Percentiles rank a stretch among this genome's conserved stretches.
Evolutionary conservation across 1,140 invertebrate species (phyloP).

Genomic region (Cydia pomonella): DNA sequence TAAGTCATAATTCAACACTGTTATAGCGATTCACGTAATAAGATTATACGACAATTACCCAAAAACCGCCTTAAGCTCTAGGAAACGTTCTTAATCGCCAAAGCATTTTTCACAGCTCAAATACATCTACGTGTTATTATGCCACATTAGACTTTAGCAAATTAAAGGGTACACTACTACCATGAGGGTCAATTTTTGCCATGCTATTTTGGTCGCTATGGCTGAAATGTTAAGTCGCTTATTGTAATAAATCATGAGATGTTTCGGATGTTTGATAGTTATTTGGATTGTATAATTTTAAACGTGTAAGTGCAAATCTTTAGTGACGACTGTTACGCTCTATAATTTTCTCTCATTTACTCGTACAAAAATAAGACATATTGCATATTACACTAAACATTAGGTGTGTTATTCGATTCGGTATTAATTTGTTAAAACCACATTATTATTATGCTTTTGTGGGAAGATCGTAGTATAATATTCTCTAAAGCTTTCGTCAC

Average conservation of each 20-base stretch:
- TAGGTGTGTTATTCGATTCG: no score
- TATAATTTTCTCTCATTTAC: no score
- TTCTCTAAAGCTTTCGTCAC: no score
- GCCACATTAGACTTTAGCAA: conserved; percentile 26
- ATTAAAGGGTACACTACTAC: conserved; percentile 18
- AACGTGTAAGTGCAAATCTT: conserved; percentile 12
- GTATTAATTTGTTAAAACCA: no score
- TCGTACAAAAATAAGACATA: no score
- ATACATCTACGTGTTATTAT: conserved; percentile 21
- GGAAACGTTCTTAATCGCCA: conserved; percentile 28
- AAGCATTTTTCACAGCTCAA: conserved; percentile 31
- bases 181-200: background rate
- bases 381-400: no score
- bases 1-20: background rate
- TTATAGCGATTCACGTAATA: conserved; percentile 26
- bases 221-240: background rate
- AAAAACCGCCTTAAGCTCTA: conserved; percentile 20
- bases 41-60: conserved; percentile 23
- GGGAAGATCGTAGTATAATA: no score
- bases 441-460: no score
- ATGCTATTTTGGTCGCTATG: background rate
- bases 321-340: background rate
- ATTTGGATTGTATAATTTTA: conserved; percentile 24
- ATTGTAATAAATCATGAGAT: background rate
- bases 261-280: background rate